A percentile compares a stretch with the other conserved stretches of the same genome.
Evolutionary conservation across 2,797 vertebrate species (phyloP).

Genomic region (Harpagifer antarcticus): DNA sequence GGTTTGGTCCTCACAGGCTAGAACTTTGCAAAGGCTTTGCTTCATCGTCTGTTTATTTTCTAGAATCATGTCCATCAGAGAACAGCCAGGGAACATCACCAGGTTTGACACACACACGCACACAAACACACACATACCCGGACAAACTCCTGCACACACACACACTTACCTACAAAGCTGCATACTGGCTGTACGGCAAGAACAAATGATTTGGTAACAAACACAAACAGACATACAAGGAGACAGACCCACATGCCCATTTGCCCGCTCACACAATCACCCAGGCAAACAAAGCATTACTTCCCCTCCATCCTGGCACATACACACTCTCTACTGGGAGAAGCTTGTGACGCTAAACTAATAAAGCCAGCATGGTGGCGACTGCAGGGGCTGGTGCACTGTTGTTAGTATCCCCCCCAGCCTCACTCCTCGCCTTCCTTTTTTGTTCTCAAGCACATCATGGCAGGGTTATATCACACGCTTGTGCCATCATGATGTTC

Average conservation of each 20-base stretch:
- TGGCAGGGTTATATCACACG: slow-evolving; percentile 57
- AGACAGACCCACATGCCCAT: slow-evolving; percentile 13
- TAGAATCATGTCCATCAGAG: slow-evolving; percentile 54
- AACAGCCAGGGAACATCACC: slow-evolving; percentile 37
- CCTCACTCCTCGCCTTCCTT: slow-evolving; percentile 47
- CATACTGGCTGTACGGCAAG: slow-evolving; percentile 22
- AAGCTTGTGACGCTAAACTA: slow-evolving; percentile 75
- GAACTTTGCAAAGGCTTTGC: slow-evolving; percentile 42
- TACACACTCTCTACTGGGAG: slow-evolving; percentile 58
- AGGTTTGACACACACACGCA: slow-evolving; percentile 14
- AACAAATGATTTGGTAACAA: slow-evolving; percentile 17
- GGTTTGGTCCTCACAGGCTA: slow-evolving; percentile 50
- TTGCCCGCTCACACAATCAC: slow-evolving; percentile 18
- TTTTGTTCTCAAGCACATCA: slow-evolving; percentile 54
- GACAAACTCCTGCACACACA: neutral
- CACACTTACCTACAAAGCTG: neutral
- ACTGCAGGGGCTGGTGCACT: slow-evolving; percentile 66
- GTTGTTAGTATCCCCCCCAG: slow-evolving; percentile 63
- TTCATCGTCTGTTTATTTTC: slow-evolving; percentile 58
- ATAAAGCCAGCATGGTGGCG: slow-evolving; percentile 78
- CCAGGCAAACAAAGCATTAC: slow-evolving; percentile 55
- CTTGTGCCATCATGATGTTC: slow-evolving; percentile 37
- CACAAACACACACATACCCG: neutral
- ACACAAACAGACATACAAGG: slow-evolving; percentile 28
- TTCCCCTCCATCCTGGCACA: slow-evolving; percentile 55